Base-by-base conservation (phyloP, 2,797 vertebrate genomes). In the Platyrinchus mystaceus region DNA sequence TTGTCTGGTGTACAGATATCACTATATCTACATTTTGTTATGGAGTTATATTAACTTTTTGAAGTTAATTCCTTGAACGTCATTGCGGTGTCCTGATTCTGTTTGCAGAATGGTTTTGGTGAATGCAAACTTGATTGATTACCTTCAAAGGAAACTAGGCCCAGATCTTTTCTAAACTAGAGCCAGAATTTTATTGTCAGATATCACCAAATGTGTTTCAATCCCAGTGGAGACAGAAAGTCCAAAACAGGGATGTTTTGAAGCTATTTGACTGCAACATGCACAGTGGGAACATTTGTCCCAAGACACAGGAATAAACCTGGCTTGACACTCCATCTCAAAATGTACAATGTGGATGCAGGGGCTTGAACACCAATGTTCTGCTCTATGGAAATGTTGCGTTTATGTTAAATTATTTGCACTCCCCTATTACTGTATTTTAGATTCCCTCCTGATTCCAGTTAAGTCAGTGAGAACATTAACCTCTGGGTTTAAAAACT, bases 51-150 rank as follows among this genome's bases (percentile, higher is more conserved):
- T 2, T 28, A 11, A 14, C 7, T 30, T 56, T 63, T 53, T 30
- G 30, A 77, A 53, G 10, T 59, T 3, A 59, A 34, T 30, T 58
- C 23, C 22, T 46, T 23, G 8, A 70, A 44, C n/a, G 14, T 4
- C 26, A 30, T 16, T 69, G 3, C 7, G 53, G 9, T 63, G n/a
- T 14, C 19, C 12, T 22, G 13, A 58, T 53, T 85, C 47, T 55
- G 7, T n/a, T 55, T 62, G 27, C 27, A 36, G 47, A 66, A 80
- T 14, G 14, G 21, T 73, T 83, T 79, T 60, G 20, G 10, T 34
- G 6, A 47, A 60, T 4, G 5, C 7, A 66, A 64, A 56, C 23
- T 69, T 0, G 1, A n/a, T 69, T 0, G 1, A n/a, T 50, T 84
- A 4, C 24, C 4, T 63, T 59, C 37, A 50, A 70, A 86, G 46